Evolutionary conservation across 2,797 vertebrate species (phyloP).

Genomic region (Hippopotamyrus pictus): DNA sequence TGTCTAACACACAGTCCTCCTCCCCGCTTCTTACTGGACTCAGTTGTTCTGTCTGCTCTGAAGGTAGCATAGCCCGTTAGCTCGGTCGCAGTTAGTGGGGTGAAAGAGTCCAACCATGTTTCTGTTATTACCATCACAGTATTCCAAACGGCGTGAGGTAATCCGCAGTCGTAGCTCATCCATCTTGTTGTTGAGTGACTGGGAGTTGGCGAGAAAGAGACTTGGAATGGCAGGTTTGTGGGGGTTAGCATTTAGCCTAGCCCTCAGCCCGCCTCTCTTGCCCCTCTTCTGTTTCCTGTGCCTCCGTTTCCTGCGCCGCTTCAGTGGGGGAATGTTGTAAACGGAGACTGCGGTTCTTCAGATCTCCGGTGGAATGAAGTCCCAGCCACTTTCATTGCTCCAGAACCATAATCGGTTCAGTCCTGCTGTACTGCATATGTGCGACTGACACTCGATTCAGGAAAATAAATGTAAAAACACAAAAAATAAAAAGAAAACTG

Average conservation of each 20-base stretch:
- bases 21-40: background rate
- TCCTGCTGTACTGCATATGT: background rate
- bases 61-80: background rate
- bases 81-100: background rate
- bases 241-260: background rate
- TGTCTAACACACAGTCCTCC: background rate
- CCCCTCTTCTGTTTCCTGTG: background rate
- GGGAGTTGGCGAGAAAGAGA: background rate
- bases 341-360: background rate
- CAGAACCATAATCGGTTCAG: background rate
- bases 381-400: background rate
- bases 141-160: background rate
- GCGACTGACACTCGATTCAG: background rate
- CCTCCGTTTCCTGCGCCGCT: background rate
- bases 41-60: background rate
- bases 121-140: background rate
- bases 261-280: background rate
- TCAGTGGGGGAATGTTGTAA: background rate
- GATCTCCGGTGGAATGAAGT: background rate
- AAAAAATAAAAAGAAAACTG: background rate
- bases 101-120: background rate
- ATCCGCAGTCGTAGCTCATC: background rate
- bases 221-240: background rate
- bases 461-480: background rate
- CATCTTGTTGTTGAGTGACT: background rate